phyloP scores from a whole-genome alignment of 2,797 vertebrate genomes.

The Sebastes aleutianus region DNA sequence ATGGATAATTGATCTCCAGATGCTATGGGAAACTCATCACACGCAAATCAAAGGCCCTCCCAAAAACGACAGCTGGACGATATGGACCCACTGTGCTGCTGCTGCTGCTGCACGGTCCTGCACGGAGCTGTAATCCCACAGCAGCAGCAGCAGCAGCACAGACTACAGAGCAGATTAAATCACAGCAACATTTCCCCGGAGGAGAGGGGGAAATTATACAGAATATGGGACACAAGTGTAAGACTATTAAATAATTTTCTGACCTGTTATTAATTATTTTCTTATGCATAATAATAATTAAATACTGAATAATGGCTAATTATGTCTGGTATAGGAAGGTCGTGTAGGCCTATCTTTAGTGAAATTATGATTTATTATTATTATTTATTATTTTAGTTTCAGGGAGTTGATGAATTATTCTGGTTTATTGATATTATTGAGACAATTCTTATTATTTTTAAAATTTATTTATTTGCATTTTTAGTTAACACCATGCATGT shows the following conservation, averaged over 20 bases:
- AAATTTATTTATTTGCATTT: background rate
- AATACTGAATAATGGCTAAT: background rate
- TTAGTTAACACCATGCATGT: background rate
- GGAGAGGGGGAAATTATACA: slow-evolving; percentile 6
- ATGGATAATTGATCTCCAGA: slow-evolving; percentile 78
- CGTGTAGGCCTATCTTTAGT: background rate
- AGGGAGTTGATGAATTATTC: background rate
- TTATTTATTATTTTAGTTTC: too few species aligned
- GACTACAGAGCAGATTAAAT: slow-evolving; percentile 50
- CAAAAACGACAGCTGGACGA: slow-evolving; percentile 73
- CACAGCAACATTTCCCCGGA: slow-evolving; percentile 4
- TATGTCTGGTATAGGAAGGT: background rate
- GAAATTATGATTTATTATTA: background rate
- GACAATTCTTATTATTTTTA: background rate
- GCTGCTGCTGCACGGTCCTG: slow-evolving; percentile 5
- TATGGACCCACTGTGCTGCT: slow-evolving; percentile 5
- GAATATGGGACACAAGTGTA: slow-evolving; percentile 1
- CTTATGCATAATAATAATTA: background rate
- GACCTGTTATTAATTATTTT: background rate
- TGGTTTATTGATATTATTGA: background rate
- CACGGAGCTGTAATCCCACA: slow-evolving; percentile 60
- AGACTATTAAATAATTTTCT: background rate
- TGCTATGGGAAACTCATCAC: slow-evolving; percentile 71
- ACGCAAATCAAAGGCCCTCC: slow-evolving; percentile 72
- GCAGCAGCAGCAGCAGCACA: slow-evolving; percentile 29